Base-by-base conservation (phyloP, 2,113 vertebrate species). In the Sylvietta virens region DNA sequence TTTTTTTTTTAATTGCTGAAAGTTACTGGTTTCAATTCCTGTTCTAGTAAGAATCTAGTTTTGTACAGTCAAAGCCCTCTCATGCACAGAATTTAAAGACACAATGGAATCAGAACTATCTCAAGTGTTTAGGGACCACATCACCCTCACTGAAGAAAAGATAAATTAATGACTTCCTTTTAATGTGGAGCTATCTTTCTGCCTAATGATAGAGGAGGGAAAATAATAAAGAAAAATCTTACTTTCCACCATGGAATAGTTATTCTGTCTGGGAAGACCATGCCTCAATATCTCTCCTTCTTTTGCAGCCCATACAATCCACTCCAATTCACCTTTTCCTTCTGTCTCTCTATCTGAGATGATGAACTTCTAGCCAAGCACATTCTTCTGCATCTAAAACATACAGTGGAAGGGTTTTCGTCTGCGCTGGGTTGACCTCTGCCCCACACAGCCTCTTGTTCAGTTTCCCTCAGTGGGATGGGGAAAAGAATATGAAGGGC, bases 281-380 rank as follows among this genome's bases (percentile, higher is more conserved):
- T 0, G 0, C 6, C n/a, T 81, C 18, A 61, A 2, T 45, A 33
- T 71, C 16, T 28, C 15, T 69, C 6, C 8, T 85, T 23, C 15
- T 28, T 83, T 81, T 61, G 20, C 7, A 60, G 24, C 5, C n/a
- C 21, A n/a, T 11, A 8, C 28, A 44, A 37, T 17, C 17, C 16
- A 31, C 50, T 77, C 19, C 31, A 72, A 17, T 53, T 67, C 23
- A 28, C 5, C 9, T 71, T 66, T 6, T 16, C 14, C 21, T 31
- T 76, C 13, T 60, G 3, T 18, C 6, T 71, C 22, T 61, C 4
- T 47, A 2, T 15, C n/a, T 20, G 11, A 76, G 14, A 31, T 26
- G 2, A 56, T 15, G 15, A 74, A 35, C 11, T 42, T 33, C 33
- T 42, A 80, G 10, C 7, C 22, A 70, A 78, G 12, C 10, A 61